Base-by-base conservation (phyloP, 2,113 vertebrate species). In the Oncorhynchus kisutch region DNA sequence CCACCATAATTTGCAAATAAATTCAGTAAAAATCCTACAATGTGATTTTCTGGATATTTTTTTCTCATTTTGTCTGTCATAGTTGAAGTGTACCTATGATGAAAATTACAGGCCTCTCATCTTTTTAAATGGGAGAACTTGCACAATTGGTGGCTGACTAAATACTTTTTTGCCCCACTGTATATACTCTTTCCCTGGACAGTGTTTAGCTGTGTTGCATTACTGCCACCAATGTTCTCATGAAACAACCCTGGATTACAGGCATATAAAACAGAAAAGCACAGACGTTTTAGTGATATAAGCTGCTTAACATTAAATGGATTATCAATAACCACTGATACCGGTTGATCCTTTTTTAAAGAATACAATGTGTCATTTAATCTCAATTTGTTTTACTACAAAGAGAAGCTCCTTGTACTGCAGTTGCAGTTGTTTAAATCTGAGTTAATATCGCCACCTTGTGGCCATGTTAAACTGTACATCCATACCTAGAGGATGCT, bases 401-500 rank as follows among this genome's bases (percentile, higher is more conserved):
- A 74, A 59, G 68, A 70, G 77, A 74, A 74, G 74, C 71, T 69
- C 13, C 59, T 67, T n/a, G 13, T 27, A 76, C 82, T 83, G 82
- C 82, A 82, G 85, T 78, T 69, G 70, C 20, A 4, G 6, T 11
- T 18, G 18, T 6, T 7, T 82, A 86, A 66, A 11, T 39, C 20
- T 90, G 75, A 67, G 81, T 82, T 74, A 67, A 77, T 4, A 88
- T 72, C 67, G 86, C 77, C 88, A 91, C 82, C 92, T 85, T 1
- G 78, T 89, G 92, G 84, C 8, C 9, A 3, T 9, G 12, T 13
- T 5, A 60, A 69, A 74, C 14, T 62, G 13, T 60, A 27, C 67
- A n/a, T 2, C 2, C 18, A 76, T 24, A 27, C 9, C 4, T 27
- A 12, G 27, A 3, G 5, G 4, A 18, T 13, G 14, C 16, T 25